phyloP scores from a whole-genome alignment of 1,140 invertebrate genomes.

The Homalodisca vitripennis region DNA sequence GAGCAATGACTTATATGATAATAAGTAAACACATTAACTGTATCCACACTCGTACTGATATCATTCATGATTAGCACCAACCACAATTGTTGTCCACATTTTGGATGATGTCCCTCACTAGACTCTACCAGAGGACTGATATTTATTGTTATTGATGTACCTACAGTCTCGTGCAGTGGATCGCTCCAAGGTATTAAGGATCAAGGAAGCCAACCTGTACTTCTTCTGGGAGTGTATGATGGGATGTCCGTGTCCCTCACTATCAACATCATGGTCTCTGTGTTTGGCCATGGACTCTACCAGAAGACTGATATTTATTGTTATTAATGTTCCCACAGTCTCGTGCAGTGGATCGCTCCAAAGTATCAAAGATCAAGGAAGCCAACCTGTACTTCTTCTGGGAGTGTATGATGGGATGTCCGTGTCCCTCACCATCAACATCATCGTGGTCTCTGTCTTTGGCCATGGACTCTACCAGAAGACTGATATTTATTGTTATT shows the following conservation, averaged over 20 bases:
- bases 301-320: slow-evolving; percentile 61
- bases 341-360: slow-evolving; percentile 73
- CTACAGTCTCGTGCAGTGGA: slow-evolving; percentile 83
- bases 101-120: no score
- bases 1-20: no score
- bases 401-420: slow-evolving; percentile 77
- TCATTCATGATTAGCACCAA: no score
- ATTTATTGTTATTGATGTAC: no score
- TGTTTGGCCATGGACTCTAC: slow-evolving; percentile 83
- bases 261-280: slow-evolving; percentile 90
- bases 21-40: no score
- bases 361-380: slow-evolving; percentile 70
- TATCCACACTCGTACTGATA: no score
- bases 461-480: no score
- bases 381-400: slow-evolving; percentile 90
- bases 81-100: no score
- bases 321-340: slow-evolving; percentile 58
- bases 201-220: slow-evolving; percentile 85
- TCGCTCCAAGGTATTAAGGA: slow-evolving; percentile 65
- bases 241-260: slow-evolving; percentile 83
- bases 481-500: no score
- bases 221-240: slow-evolving; percentile 83
- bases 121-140: no score
- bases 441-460: slow-evolving; percentile 89
- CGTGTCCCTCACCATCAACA: slow-evolving; percentile 86